phyloP scores from a whole-genome alignment of 2,888 invertebrate species.

The Chymomyza procnemis region DNA sequence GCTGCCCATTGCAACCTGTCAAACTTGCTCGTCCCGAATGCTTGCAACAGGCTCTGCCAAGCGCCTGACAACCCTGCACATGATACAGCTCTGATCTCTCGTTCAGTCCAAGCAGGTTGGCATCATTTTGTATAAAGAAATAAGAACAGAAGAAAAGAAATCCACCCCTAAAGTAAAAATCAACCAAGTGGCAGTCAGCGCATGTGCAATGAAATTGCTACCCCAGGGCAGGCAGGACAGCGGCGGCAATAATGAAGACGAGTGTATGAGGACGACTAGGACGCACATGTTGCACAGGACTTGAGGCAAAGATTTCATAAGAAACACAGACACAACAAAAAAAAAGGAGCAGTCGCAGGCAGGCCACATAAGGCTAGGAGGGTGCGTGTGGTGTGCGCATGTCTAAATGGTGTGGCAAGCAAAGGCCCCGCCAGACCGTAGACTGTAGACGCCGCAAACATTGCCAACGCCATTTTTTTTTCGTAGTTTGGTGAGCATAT shows the following conservation, averaged over 20 bases:
- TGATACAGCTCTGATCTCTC: neutral
- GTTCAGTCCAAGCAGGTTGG: neutral
- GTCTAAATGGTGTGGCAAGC: neutral
- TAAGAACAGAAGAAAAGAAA: slow-evolving; percentile 32
- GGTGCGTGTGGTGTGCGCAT: slow-evolving; percentile 9
- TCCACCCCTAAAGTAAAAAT: slow-evolving; percentile 58
- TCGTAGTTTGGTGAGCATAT: slow-evolving; percentile 17
- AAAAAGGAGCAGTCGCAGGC: slow-evolving; percentile 30
- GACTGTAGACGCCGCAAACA: slow-evolving; percentile 35
- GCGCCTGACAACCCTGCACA: slow-evolving; percentile 46
- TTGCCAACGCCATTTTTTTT: slow-evolving; percentile 53
- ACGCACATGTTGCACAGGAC: slow-evolving; percentile 63
- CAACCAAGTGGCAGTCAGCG: slow-evolving; percentile 23
- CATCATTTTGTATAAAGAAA: slow-evolving; percentile 14
- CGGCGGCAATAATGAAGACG: slow-evolving; percentile 26
- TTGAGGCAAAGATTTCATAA: slow-evolving; percentile 58
- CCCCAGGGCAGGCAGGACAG: slow-evolving; percentile 48
- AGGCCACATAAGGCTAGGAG: slow-evolving; percentile 22
- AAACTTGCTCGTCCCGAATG: neutral
- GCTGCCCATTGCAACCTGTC: slow-evolving; percentile 4
- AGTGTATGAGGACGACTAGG: slow-evolving; percentile 26
- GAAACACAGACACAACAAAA: too few species aligned
- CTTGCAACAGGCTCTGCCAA: neutral
- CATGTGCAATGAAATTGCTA: slow-evolving; percentile 62
- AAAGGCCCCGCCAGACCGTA: neutral